Conservation (phyloP, 2,113 vertebrate species). For the Vireo altiloquus region DNA sequence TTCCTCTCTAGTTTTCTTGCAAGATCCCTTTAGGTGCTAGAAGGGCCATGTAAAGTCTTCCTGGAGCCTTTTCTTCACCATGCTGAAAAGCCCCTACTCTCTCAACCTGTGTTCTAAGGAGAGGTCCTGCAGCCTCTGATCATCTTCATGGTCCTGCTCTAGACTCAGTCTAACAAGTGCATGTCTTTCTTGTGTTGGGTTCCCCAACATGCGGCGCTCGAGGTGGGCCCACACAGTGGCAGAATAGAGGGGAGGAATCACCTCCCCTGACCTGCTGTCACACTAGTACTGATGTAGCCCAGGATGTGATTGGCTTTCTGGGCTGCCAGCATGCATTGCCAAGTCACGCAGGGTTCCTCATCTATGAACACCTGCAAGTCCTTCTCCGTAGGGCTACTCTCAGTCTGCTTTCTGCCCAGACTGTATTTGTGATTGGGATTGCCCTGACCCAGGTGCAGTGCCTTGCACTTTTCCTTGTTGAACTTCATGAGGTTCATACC, state of each 20-base stretch:
- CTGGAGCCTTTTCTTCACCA: not conserved
- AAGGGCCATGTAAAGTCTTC: not conserved
- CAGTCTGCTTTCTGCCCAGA: not conserved
- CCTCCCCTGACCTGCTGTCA: not conserved
- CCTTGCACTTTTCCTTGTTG: not conserved
- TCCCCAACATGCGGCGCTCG: accelerated
- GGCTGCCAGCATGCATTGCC: not conserved
- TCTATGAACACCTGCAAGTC: not conserved
- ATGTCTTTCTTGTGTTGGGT: not conserved
- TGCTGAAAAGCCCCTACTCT: not conserved
- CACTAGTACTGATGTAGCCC: not conserved
- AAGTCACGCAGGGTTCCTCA: not conserved
- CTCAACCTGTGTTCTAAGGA: not conserved
- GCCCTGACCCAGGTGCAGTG: not conserved
- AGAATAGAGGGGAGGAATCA: too few species aligned
- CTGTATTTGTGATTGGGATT: not conserved
- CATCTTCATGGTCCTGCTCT: not conserved
- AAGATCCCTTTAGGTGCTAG: not conserved
- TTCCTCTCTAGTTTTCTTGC: not conserved
- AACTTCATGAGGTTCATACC: not conserved
- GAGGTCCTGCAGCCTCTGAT: not conserved
- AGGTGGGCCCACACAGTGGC: not conserved
- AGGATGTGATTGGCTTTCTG: not conserved
- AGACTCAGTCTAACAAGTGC: too few species aligned
- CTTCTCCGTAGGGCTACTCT: not conserved